Evolutionary conservation across 2,888 invertebrate species (phyloP).

Genomic region (Thymelicus acteon): DNA sequence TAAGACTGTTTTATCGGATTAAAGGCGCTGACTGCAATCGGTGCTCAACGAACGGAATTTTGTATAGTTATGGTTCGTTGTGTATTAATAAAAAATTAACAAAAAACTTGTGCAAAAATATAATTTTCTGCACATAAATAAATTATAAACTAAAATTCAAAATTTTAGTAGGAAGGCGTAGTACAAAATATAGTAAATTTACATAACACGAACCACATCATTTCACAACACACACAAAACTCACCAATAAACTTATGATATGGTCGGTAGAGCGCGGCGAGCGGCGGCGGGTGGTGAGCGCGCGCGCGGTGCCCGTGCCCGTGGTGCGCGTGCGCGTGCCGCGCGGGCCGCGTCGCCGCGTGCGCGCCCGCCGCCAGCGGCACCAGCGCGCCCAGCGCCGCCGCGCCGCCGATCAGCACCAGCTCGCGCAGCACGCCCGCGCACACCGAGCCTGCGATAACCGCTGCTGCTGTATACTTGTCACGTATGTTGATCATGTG

Average conservation of each 20-base stretch:
- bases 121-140: no score
- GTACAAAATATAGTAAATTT: no score
- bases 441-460: slow-evolving; percentile 12
- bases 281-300: slow-evolving; percentile 87
- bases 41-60: no score
- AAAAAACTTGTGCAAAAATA: no score
- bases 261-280: slow-evolving; percentile 93
- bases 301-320: slow-evolving; percentile 86
- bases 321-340: slow-evolving; percentile 83
- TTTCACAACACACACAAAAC: background rate
- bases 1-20: no score
- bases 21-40: no score
- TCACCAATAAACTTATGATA: slow-evolving; percentile 96
- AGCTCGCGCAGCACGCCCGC: slow-evolving; percentile 89
- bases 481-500: no score
- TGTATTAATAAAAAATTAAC: no score
- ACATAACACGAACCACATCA: background rate
- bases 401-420: slow-evolving; percentile 90
- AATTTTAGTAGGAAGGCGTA: no score
- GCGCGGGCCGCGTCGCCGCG: slow-evolving; percentile 78
- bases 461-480: no score
- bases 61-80: no score
- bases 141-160: no score
- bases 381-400: slow-evolving; percentile 92
- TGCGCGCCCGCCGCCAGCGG: slow-evolving; percentile 95